These are phyloP conservation scores for Arnoldichthys spilopterus DNA, from an alignment of 2,797 vertebrate species.

Conservation along the genomic window DNA sequence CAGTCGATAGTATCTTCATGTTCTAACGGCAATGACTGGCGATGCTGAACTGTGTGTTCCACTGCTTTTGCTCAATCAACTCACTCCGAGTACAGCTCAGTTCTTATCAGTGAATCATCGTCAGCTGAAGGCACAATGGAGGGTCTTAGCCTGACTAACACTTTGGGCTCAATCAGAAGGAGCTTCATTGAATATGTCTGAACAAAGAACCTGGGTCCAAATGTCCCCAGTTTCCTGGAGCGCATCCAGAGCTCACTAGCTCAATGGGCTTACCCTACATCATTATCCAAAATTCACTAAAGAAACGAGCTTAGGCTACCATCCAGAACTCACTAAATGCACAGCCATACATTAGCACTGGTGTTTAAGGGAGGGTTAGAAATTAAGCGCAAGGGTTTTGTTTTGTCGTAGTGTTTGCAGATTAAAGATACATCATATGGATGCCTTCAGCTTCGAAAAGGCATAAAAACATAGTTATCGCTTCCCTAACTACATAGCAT, in stretches of 20 bases:
- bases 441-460: too few relatives aligned
- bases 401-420: not conserved
- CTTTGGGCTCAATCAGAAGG: slow-evolving; percentile 38
- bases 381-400: not conserved
- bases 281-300: slow-evolving; percentile 7
- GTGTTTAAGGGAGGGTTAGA: not conserved
- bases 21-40: not conserved
- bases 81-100: not conserved
- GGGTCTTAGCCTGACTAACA: slow-evolving; percentile 45
- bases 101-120: slow-evolving; percentile 46
- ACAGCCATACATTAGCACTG: slow-evolving; percentile 25
- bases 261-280: slow-evolving; percentile 34
- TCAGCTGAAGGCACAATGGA: slow-evolving; percentile 27
- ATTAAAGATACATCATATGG: not conserved
- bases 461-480: not conserved
- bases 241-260: slow-evolving; percentile 22
- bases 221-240: slow-evolving; percentile 40
- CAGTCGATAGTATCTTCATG: not conserved
- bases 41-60: not conserved
- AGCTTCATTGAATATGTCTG: slow-evolving; percentile 41
- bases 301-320: slow-evolving; percentile 39
- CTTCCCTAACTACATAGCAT: not conserved
- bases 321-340: slow-evolving; percentile 21
- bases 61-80: not conserved
- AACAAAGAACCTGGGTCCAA: slow-evolving; percentile 43